Evolutionary conservation across 53 echinoderm and acorn worm species (phyloP), one percentile per base, ranked within the genome.

Genomic region (Mesocentrotus franciscanus): DNA sequence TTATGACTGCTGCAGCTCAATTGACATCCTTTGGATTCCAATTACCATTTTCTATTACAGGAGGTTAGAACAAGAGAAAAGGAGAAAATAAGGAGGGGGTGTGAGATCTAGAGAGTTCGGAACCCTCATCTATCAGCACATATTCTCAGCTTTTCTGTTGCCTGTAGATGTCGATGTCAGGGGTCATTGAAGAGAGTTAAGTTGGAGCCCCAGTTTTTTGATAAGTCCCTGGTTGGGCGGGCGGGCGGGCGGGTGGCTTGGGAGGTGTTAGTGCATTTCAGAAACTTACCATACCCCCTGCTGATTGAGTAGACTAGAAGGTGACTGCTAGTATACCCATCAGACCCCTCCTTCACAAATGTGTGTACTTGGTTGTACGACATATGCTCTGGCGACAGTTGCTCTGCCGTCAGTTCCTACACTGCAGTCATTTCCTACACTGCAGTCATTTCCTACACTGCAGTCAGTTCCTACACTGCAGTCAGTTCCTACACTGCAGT

Each of bases 181-280:
- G 58, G 87, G 87, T 87, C 87, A 87, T 6, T 29, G 17, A 26
- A 20, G 87, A 29, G 27, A 87, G 56, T 27, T 56, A 30, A 58
- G 87, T 87, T 87, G 58, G 55, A 87, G 87, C 87, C 56, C 87
- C 18, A 87, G 87, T 57, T 87, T 59, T 87, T 87, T 87, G 87
- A 87, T 87, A 27, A 26, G 57, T 87, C 87, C 87, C 87, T 87
- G 87, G 87, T 56, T 14, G 58, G 87, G n/a, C 2, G 17, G 79
- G 35, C 79, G 17, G 79, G 74, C 26, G 74, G 58, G 66, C 64
- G 39, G 58, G 66, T 36, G 39, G 91, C 91, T 91, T 91, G 91
- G 91, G 91, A 91, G 91, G 91, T 91, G 91, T 91, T 91, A 66
- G 66, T 68, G 66, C 34, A 91, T 91, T 29, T 66, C 91, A 64